A percentile compares a stretch with the other conserved stretches of the same genome.
Conservation (phyloP, 1,140 invertebrate genomes). For the Chymomyza costata region DNA sequence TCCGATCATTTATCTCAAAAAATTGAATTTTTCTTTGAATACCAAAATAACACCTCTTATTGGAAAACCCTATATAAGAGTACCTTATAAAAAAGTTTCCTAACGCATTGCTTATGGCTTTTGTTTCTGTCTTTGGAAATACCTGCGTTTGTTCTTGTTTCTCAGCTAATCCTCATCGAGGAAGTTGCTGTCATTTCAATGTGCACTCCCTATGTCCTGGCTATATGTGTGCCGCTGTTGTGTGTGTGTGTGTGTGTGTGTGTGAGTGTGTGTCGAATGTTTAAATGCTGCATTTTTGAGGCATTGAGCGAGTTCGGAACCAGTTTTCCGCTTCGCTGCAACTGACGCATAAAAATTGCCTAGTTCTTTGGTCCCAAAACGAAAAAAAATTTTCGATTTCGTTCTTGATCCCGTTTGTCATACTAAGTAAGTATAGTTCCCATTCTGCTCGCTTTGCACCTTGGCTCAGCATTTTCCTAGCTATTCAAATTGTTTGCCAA, state of each 20-base stretch:
- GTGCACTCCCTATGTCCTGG: constrained; percentile 15
- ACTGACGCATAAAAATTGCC: constrained; percentile 69
- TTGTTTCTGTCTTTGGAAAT: too few species aligned
- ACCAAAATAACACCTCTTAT: too few species aligned
- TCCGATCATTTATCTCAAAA: too few species aligned
- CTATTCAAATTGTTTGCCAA: constrained; percentile 59
- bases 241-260: constrained; percentile 37
- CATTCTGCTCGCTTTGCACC: constrained; percentile 12
- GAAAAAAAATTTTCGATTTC: constrained; percentile 9
- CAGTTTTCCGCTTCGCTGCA: constrained; percentile 66
- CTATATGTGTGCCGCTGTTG: constrained; percentile 22
- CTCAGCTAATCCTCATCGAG: not conserved
- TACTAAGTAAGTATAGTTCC: too few species aligned
- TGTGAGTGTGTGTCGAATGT: constrained; percentile 47
- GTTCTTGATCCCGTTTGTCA: constrained; percentile 11
- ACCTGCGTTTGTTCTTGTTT: too few species aligned
- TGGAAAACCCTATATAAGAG: too few species aligned
- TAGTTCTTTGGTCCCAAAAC: constrained; percentile 14
- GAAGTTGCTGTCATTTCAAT: constrained; percentile 12
- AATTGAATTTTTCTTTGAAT: too few species aligned
- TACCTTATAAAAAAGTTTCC: too few species aligned
- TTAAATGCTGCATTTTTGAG: constrained; percentile 11
- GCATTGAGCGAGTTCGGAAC: constrained; percentile 36
- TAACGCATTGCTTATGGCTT: too few species aligned
- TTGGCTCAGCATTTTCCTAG: constrained; percentile 19